Evolutionary conservation across 2,888 invertebrate species (phyloP).

Genomic region (Cerastis leucographa): DNA sequence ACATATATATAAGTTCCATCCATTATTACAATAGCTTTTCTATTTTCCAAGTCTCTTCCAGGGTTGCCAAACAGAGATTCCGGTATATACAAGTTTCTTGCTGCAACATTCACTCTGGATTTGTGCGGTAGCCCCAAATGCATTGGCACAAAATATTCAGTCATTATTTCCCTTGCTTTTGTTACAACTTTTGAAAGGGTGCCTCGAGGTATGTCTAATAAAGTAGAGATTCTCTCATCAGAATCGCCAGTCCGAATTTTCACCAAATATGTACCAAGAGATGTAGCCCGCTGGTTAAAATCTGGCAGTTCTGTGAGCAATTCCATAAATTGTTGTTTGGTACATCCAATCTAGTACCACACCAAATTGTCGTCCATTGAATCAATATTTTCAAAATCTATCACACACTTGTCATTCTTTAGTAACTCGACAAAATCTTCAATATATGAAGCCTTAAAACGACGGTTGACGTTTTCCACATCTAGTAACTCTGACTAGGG

Average conservation of each 20-base stretch:
- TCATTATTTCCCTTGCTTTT: background rate
- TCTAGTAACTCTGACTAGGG: too few species aligned
- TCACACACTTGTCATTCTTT: too few species aligned
- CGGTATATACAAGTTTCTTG: constrained; percentile 1
- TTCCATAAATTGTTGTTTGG: background rate
- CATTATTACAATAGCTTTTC: background rate
- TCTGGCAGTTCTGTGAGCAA: background rate
- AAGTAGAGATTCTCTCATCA: background rate
- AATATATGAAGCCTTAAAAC: too few species aligned
- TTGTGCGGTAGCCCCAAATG: background rate
- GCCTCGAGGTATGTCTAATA: background rate
- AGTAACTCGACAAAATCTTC: too few species aligned
- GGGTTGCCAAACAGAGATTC: constrained; percentile 5
- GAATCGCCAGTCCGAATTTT: background rate
- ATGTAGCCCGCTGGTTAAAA: background rate
- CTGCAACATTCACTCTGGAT: background rate
- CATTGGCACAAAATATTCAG: background rate
- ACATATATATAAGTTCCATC: too few species aligned
- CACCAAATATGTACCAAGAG: background rate
- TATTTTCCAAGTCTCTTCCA: background rate
- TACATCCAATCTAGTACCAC: background rate
- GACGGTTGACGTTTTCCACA: too few species aligned
- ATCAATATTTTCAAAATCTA: background rate
- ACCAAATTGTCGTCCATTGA: background rate
- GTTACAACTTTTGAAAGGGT: background rate